Evolutionary conservation across 2,888 invertebrate genomes (phyloP).

Genomic region (Melinopterus prodromus): DNA sequence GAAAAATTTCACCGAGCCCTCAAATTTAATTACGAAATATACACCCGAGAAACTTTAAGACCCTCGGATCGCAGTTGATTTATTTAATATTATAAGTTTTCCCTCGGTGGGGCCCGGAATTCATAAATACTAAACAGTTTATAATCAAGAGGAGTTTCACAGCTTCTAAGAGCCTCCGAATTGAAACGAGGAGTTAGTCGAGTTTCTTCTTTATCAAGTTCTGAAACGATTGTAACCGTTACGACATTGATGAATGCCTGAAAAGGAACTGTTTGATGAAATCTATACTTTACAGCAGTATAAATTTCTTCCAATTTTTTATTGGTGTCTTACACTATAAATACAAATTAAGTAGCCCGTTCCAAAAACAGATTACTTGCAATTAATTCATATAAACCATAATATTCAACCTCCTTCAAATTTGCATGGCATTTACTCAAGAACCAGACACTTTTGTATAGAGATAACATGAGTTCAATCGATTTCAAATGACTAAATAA

Average conservation of each 20-base stretch:
- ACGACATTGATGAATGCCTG: neutral
- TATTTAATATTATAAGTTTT: constrained; percentile 4
- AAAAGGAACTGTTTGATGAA: neutral
- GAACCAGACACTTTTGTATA: no score
- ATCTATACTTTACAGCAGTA: neutral
- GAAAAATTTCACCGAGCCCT: neutral
- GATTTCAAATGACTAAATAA: no score
- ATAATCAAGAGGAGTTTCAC: neutral
- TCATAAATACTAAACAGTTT: constrained; percentile 4
- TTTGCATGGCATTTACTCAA: no score
- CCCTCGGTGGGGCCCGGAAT: neutral
- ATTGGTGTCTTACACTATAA: neutral
- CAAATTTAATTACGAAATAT: constrained; percentile 4
- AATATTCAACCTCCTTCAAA: no score
- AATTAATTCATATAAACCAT: no score
- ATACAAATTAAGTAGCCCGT: no score
- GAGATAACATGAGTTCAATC: no score
- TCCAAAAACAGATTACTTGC: no score
- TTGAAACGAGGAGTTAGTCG: neutral
- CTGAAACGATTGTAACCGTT: neutral
- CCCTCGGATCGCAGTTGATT: neutral
- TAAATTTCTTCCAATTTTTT: neutral
- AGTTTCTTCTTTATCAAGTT: neutral
- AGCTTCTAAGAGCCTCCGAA: neutral
- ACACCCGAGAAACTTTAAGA: constrained; percentile 4